Evolutionary conservation across 2,797 vertebrate genomes (phyloP), one percentile per base, ranked within the genome.

Genomic region (Characodon lateralis): DNA sequence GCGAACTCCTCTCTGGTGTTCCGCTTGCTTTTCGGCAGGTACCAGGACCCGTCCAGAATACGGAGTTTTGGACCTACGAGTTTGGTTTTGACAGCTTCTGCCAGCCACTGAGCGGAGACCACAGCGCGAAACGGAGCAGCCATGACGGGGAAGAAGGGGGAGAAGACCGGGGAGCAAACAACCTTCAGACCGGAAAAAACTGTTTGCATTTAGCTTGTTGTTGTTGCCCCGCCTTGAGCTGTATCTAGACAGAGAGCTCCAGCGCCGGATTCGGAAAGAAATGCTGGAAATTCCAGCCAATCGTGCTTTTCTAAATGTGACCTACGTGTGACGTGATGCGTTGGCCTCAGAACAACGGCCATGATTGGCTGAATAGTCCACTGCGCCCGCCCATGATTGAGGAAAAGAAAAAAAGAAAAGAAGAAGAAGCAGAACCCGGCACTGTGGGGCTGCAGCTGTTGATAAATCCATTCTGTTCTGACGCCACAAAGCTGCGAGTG

Each of bases 41-140:
- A 97, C 66, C 66, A 69, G 41, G 96, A 8, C 50, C 80, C 78
- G 74, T 99, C 98, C 0, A 98, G 91, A 0, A 99, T 70, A n/a
- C 95, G 95, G n/a, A 99, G 90, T 22, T 89, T 83, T 0, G 95
- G 91, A 0, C 97, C 96, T 3, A 95, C 72, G 0, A 89, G 91
- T 28, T 94, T 93, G 0, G 83, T 91, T 66, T 84, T 90, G 50
- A 99, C 55, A 0, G 96, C 96, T 22, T 97, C 95, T 0, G 95
- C 90, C 1, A 99, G 93, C 98, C 98, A 99, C 76, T 95, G 94
- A 6, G 89, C 93, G 1, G 96, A 95, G 1, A 99, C 97, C 79
- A 99, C 86, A 22, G 96, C 93, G 24, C 95, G 91, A 71, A 87
- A 83, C 86, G 95, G 96, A 0, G 93, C 92, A 76, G 96, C 96